Base-by-base conservation (phyloP, 1,140 invertebrate genomes). In the Drosophila aff. region DNA sequence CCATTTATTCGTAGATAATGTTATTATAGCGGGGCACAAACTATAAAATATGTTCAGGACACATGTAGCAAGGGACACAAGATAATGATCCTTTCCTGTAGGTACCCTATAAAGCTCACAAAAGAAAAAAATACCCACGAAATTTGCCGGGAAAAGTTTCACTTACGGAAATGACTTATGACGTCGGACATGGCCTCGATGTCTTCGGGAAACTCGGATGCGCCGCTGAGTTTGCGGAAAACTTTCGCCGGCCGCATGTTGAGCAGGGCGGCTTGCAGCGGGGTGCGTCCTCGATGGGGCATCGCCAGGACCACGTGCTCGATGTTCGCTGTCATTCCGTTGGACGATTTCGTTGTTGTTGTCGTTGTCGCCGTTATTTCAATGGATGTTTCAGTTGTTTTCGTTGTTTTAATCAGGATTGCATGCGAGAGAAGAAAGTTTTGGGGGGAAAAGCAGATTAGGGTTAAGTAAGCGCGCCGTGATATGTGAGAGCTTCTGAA, bases 241-340 rank as follows among this genome's bases (percentile, higher is more conserved):
- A 99, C 95, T 90, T 96, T 95, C 36, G 96, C 96, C 3, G 97
- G 96, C 18, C 97, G 96, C 92, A 97, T 97, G 55, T 98, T 94
- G 8, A 99, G 93, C 64, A 98, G 93, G 41, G 96, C 96, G 1
- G 96, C 97, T 38, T 99, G 94, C 5, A 99, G 93, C 93, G 98
- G 98, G 4, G 99, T 94, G 53, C 98, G 95, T 43, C 98, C 99
- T 69, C 99, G 95, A 93, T 99, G 99, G 11, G 98, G 96, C 96
- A 99, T 98, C 43, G 96, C 96, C 40, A 99, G 92, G 4, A 99
- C 95, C 33, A 99, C 93, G 80, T 98, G 95, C 78, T 96, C 93
- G 1, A 98, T 93, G 60, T 94, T 94, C 90, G 95, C 97, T 98
- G 93, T 63, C 67, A 71, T 71, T 68, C 28, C 63, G 43, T 68